Conservation (phyloP, 2,113 vertebrate genomes). For the Thymallus thymallus region DNA sequence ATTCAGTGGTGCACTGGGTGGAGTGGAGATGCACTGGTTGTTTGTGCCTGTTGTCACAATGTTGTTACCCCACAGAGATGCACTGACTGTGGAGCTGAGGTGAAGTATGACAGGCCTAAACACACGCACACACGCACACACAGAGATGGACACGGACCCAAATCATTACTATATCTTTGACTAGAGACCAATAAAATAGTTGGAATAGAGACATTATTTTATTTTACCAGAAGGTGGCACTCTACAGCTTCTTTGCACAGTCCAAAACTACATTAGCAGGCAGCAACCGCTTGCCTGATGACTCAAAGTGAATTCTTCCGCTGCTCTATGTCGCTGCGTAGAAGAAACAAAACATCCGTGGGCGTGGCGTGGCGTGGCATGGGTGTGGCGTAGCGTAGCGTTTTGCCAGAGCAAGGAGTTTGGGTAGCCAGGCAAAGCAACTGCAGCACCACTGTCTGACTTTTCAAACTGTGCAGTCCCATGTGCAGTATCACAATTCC, state of each 20-base stretch:
- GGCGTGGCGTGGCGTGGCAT: no score
- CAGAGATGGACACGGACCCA: not conserved
- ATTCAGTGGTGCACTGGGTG: conserved; percentile 43
- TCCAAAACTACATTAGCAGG: not conserved
- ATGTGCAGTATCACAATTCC: not conserved
- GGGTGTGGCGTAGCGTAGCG: no score
- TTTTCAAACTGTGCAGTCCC: not conserved
- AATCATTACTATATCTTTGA: no score
- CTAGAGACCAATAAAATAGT: no score
- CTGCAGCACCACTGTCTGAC: no score
- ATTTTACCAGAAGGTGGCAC: conserved; percentile 62
- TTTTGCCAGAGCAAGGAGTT: no score
- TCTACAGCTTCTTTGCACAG: conserved; percentile 37
- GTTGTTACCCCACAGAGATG: not conserved
- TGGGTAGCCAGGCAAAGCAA: no score
- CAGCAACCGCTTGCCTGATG: not conserved
- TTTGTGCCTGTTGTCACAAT: conserved; percentile 29
- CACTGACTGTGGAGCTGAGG: not conserved
- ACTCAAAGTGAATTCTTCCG: no score
- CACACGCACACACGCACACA: no score
- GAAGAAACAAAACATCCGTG: no score
- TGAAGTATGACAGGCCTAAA: not conserved
- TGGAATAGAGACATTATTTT: not conserved
- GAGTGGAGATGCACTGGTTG: conserved; percentile 38
- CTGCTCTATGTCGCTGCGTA: no score